Evolutionary conservation across 2,113 vertebrate genomes (phyloP).

Genomic region (Haliaeetus leucogaster): DNA sequence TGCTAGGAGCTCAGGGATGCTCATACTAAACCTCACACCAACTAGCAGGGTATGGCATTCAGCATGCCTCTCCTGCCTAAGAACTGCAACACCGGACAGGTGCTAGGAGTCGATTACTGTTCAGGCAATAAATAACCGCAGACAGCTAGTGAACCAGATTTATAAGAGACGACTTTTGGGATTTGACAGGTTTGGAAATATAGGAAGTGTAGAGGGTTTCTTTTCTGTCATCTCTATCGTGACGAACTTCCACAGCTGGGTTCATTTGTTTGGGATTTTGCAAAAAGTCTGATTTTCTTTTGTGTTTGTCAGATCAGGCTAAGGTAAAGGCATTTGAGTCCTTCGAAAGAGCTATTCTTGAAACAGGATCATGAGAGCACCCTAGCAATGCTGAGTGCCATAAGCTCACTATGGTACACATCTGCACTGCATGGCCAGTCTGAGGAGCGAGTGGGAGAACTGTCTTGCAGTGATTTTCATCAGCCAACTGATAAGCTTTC

Average conservation of each 20-base stretch:
- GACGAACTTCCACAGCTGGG: fast-evolving
- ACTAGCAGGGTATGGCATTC: background rate
- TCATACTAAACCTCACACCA: background rate
- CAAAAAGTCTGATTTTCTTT: background rate
- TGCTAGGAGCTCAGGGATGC: background rate
- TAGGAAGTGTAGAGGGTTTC: background rate
- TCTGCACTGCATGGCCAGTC: fast-evolving
- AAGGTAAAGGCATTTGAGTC: background rate
- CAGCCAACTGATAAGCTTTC: background rate
- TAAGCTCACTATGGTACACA: background rate
- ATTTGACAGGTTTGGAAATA: background rate
- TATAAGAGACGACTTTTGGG: background rate
- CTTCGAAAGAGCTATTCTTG: background rate
- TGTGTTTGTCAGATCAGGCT: background rate
- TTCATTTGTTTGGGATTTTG: background rate
- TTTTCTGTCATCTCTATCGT: fast-evolving
- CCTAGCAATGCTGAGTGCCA: background rate
- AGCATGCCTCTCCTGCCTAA: background rate
- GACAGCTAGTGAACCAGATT: background rate
- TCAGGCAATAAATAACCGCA: background rate
- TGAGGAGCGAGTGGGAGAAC: background rate
- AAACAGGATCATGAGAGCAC: background rate
- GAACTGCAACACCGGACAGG: background rate
- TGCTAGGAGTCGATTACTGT: background rate
- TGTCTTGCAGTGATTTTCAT: background rate